phyloP scores from a whole-genome alignment of 2,888 invertebrate genomes.

The Andrena trimmerana region DNA sequence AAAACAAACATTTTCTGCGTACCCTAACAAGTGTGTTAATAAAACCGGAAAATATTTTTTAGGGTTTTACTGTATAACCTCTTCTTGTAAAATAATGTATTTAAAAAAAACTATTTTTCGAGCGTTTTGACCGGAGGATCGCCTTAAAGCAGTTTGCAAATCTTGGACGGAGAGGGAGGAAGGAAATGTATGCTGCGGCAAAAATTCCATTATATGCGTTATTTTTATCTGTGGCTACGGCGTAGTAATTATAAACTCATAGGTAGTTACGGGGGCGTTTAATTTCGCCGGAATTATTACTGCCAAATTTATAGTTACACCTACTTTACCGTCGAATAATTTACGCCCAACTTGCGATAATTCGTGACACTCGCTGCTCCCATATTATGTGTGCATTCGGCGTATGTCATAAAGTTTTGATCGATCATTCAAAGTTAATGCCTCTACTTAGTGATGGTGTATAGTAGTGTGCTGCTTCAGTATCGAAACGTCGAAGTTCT shows the following conservation, averaged over 20 bases:
- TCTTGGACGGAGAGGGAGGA: too few species aligned
- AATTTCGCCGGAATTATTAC: constrained; percentile 8
- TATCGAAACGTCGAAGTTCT: not conserved
- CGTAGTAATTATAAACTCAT: not conserved
- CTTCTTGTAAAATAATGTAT: too few species aligned
- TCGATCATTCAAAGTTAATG: not conserved
- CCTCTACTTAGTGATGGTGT: not conserved
- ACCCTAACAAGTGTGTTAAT: too few species aligned
- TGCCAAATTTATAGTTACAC: not conserved
- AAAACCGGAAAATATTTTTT: too few species aligned
- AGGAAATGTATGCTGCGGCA: not conserved
- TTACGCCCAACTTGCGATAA: constrained; percentile 17
- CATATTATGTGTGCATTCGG: not conserved
- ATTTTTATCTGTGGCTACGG: not conserved
- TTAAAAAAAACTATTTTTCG: too few species aligned
- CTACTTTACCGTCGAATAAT: not conserved
- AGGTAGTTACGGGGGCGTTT: not conserved
- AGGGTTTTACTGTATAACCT: too few species aligned
- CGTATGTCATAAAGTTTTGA: not conserved
- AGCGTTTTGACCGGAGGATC: too few species aligned
- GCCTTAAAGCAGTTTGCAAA: too few species aligned
- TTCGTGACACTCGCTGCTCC: not conserved
- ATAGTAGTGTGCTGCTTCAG: not conserved
- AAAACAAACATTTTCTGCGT: too few species aligned
- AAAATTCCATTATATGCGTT: not conserved